A percentile compares a stretch with the other conserved stretches of the same genome.
Evolutionary conservation across 1,140 invertebrate genomes (phyloP).

Genomic region (Heliconius hewitsoni): DNA sequence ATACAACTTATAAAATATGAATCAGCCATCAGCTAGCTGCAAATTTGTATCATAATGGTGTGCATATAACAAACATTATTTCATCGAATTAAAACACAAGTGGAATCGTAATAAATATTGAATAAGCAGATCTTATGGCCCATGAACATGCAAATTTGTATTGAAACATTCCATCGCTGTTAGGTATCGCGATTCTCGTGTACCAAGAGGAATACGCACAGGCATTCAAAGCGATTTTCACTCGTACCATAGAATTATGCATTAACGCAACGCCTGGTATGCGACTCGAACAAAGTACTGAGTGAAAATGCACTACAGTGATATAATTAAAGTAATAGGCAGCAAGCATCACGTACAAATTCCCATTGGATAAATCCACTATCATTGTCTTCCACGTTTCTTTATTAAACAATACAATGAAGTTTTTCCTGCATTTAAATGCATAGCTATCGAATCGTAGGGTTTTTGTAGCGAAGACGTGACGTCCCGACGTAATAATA

Average conservation of each 20-base stretch:
- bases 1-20: conserved; percentile 50
- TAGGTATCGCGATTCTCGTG: conserved; percentile 55
- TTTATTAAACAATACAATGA: conserved; percentile 61
- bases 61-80: background rate
- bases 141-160: conserved; percentile 53
- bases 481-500: conserved; percentile 37
- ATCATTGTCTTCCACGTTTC: conserved; percentile 67
- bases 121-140: conserved; percentile 49
- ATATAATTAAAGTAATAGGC: conserved; percentile 73
- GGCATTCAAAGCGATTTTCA: conserved; percentile 60
- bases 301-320: conserved; percentile 69
- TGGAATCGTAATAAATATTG: conserved; percentile 40
- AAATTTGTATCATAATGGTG: conserved; percentile 22
- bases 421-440: conserved; percentile 66
- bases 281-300: conserved; percentile 56
- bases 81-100: conserved; percentile 29
- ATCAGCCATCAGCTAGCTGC: conserved; percentile 25
- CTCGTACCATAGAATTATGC: conserved; percentile 67
- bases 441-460: conserved; percentile 60
- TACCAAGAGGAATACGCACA: conserved; percentile 43
- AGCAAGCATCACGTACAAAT: conserved; percentile 59
- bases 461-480: conserved; percentile 41
- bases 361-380: conserved; percentile 65
- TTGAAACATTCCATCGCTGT: conserved; percentile 55
- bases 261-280: conserved; percentile 57